A percentile compares a stretch with the other conserved stretches of the same genome.
Conservation (phyloP, 2,797 vertebrate species). For the Centropyge bicolor region DNA sequence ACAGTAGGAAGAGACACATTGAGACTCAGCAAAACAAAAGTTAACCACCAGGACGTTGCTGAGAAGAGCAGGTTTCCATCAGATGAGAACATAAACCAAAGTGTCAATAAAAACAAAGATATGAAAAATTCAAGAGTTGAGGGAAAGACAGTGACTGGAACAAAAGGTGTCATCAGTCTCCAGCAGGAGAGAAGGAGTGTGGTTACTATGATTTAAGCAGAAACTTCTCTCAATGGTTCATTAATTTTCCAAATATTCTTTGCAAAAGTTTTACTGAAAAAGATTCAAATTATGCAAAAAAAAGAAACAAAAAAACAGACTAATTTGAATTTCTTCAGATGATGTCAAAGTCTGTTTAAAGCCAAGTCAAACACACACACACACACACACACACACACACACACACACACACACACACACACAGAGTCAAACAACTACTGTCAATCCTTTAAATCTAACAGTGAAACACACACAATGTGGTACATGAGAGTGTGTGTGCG, state of each 20-base stretch:
- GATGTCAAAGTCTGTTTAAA: too few species aligned
- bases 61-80: too few species aligned
- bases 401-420: neutral
- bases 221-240: neutral
- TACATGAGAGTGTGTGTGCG: constrained; percentile 1
- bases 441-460: neutral
- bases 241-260: neutral
- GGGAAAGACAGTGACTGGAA: constrained; percentile 11
- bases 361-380: neutral
- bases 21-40: neutral
- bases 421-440: neutral
- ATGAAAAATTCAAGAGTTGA: constrained; percentile 18
- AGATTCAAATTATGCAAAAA: too few species aligned
- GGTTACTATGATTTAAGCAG: neutral
- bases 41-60: too few species aligned
- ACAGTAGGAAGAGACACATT: neutral
- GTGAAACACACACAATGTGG: neutral
- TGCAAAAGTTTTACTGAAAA: neutral
- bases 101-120: neutral
- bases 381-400: neutral
- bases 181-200: neutral
- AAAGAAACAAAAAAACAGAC: too few species aligned
- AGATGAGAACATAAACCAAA: neutral
- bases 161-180: neutral
- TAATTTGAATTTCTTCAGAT: neutral